These are phyloP conservation scores for Melanotaenia duboulayi DNA, from an alignment of 2,113 vertebrate genomes.

Conservation along the genomic window DNA sequence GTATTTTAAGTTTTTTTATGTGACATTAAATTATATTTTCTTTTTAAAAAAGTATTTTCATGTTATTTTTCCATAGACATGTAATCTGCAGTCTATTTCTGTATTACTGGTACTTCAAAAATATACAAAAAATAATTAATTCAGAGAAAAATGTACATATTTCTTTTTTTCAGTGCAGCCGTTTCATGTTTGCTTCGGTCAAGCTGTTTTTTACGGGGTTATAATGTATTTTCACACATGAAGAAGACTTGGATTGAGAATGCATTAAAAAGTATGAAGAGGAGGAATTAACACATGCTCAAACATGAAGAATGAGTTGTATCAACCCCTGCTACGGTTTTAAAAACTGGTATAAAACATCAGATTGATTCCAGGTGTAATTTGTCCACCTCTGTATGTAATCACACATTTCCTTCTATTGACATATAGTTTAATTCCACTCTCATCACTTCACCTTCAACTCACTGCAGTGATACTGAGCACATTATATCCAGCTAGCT, in stretches of 20 bases:
- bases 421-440: constrained; percentile 5
- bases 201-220: no score
- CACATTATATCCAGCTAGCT: background rate
- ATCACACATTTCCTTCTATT: background rate
- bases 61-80: no score
- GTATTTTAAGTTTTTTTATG: no score
- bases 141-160: no score
- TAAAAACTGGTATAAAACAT: background rate
- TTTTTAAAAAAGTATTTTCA: no score
- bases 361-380: background rate
- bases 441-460: background rate
- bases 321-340: background rate
- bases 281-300: background rate
- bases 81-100: no score
- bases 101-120: no score
- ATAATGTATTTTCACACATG: no score
- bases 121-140: no score
- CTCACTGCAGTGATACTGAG: background rate
- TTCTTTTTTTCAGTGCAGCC: background rate
- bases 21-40: no score
- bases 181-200: no score
- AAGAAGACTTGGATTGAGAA: background rate
- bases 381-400: background rate
- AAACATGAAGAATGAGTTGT: background rate
- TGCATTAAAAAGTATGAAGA: background rate